Base-by-base conservation (phyloP, 2,797 vertebrate genomes). In the Miichthys miiuy region DNA sequence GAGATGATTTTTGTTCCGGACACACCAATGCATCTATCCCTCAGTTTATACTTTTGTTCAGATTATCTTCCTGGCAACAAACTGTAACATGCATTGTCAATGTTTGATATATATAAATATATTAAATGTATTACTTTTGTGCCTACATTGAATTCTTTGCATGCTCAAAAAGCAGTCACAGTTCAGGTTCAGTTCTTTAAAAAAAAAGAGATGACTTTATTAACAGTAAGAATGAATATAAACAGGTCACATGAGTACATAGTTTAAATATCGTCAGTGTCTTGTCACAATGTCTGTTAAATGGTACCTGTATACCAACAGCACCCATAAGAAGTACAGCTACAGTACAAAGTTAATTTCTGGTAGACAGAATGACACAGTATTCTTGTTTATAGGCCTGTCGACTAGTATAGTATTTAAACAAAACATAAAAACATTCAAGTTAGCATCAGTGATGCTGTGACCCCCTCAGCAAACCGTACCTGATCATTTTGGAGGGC, bases 331-430 rank as follows among this genome's bases (percentile, higher is more conserved):
- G 70, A 51, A 81, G 71, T 79, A 57, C 68, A 44, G 68, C 67
- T 87, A 89, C 87, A 92, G 87, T 92, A 92, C 79, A 84, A 44
- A 51, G 62, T 85, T 77, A 70, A 82, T 80, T 85, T 85, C 52
- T 72, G 30, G 72, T 11, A 46, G 52, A 82, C 69, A 77, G 72
- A 84, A 80, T 72, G 58, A 79, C 67, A 86, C 82, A 82, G 81
- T 72, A 72, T 64, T 67, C 8, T 41, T 82, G 79, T 87, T 87
- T 78, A 71, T 42, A 70, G 57, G 83, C 83, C 83, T 77, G 84
- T 70, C 62, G 11, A 42, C 72, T 66, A 57, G 52, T 60, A 47
- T 72, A 68, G 66, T 42, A 80, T 75, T 84, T 71, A 79, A 82
- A 84, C 46, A 55, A 62, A 68, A 34, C 23, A 65, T 11, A 72